These are phyloP conservation scores for Euura lappo DNA, from an alignment of 1,140 invertebrate species.

Conservation along the genomic window DNA sequence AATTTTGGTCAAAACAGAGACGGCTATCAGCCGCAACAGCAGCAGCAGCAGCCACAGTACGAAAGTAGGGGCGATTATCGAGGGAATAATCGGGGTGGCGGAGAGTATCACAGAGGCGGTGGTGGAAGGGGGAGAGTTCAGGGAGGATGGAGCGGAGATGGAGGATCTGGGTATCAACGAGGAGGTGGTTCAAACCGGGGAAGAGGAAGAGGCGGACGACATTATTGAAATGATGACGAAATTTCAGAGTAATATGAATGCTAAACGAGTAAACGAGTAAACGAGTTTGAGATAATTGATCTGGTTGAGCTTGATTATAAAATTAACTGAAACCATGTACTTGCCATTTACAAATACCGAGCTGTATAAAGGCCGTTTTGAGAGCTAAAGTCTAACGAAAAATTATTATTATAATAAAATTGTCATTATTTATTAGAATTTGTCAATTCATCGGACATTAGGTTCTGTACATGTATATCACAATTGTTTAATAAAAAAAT, in stretches of 20 bases:
- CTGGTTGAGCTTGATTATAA: too few species aligned
- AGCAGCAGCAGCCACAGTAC: conserved; percentile 20
- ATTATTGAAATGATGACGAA: neutral
- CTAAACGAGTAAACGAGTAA: too few species aligned
- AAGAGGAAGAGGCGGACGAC: conserved; percentile 30
- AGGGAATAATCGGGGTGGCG: conserved; percentile 18
- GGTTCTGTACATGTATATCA: neutral
- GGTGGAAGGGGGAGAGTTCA: conserved; percentile 49
- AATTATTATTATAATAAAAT: neutral
- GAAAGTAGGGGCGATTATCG: conserved; percentile 18
- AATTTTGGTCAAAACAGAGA: conserved; percentile 43
- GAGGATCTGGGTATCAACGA: conserved; percentile 35
- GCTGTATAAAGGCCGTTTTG: too few species aligned
- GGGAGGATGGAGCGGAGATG: conserved; percentile 53
- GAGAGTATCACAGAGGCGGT: conserved; percentile 36
- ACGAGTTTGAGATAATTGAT: too few species aligned
- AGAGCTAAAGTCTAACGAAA: too few species aligned
- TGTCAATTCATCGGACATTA: neutral
- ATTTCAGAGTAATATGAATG: too few species aligned
- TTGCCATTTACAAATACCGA: too few species aligned
- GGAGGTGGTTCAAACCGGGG: conserved; percentile 44
- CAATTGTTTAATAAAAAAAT: neutral
- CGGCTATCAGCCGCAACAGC: conserved; percentile 27
- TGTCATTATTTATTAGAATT: neutral
- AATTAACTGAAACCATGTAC: too few species aligned